These are phyloP conservation scores for Mesochorus sp. DNA, from an alignment of 2,888 invertebrate genomes.

Conservation along the genomic window DNA sequence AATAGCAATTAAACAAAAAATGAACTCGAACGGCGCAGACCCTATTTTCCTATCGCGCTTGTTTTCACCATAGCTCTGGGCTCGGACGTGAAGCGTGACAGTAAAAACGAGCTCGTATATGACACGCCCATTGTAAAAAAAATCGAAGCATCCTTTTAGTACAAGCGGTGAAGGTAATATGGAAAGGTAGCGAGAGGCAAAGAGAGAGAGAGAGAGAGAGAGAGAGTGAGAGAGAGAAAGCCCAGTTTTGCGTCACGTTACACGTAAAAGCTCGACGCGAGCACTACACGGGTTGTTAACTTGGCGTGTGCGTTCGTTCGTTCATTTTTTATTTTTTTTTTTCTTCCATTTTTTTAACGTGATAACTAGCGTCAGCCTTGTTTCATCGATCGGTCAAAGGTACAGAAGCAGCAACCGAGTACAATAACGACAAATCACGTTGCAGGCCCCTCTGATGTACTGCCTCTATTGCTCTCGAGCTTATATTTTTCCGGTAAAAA, in stretches of 20 bases:
- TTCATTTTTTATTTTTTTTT: conserved; percentile 1
- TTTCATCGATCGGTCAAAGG: conserved; percentile 52
- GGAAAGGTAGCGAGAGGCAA: no score
- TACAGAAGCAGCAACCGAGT: no score
- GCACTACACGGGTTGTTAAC: conserved; percentile 47
- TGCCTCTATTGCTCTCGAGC: no score
- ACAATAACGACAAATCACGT: neutral
- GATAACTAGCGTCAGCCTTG: conserved; percentile 45
- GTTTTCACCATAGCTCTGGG: no score
- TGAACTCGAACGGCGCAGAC: neutral
- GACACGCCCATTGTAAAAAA: conserved; percentile 26
- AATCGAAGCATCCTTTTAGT: conserved; percentile 43
- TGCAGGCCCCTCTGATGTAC: no score
- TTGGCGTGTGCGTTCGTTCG: conserved; percentile 30
- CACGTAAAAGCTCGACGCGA: conserved; percentile 46
- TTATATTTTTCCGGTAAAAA: no score
- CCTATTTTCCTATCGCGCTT: no score
- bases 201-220: no score
- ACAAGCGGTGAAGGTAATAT: conserved; percentile 14
- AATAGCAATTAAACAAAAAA: neutral
- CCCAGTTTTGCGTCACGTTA: conserved; percentile 45
- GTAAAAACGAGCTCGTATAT: conserved; percentile 20
- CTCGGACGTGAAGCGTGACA: conserved; percentile 24
- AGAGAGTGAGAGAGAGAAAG: no score
- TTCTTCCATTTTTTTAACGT: conserved; percentile 34